Conservation (phyloP, 2,888 invertebrate species). For the Metopia argyrocephala region DNA sequence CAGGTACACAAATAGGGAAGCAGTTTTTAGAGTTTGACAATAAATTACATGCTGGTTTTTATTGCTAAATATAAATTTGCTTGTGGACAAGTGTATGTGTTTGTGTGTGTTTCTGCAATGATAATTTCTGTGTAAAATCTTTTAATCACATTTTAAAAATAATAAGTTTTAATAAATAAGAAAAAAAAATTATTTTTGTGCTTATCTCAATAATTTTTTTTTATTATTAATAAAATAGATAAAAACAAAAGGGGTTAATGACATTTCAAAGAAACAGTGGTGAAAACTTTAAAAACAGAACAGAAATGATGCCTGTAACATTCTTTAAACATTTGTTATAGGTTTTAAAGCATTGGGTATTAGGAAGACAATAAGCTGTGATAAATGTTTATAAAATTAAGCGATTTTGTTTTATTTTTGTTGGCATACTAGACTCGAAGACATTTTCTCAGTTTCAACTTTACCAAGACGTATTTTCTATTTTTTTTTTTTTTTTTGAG, state of each 20-base stretch:
- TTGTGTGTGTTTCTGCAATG: neutral
- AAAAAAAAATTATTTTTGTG: neutral
- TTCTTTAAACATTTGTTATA: no score
- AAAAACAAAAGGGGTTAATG: neutral
- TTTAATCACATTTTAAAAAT: conserved; percentile 45
- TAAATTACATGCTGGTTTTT: conserved; percentile 44
- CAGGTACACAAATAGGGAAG: no score
- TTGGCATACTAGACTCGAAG: no score
- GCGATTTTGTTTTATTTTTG: no score
- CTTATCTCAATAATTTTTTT: neutral
- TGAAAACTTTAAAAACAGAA: neutral
- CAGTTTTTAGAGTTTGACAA: conserved; percentile 24
- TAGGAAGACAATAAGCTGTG: no score
- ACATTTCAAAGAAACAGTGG: neutral
- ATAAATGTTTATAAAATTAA: no score
- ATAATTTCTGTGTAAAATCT: conserved; percentile 41
- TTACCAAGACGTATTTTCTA: no score
- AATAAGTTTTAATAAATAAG: neutral
- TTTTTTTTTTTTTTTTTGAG: no score
- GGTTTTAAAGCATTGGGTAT: no score
- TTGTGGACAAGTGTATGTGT: neutral
- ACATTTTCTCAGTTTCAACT: no score
- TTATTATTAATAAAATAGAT: neutral
- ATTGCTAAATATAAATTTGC: neutral
- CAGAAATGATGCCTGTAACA: no score